Base-by-base conservation (phyloP, 2,797 vertebrate genomes). In the Chelonia mydas region DNA sequence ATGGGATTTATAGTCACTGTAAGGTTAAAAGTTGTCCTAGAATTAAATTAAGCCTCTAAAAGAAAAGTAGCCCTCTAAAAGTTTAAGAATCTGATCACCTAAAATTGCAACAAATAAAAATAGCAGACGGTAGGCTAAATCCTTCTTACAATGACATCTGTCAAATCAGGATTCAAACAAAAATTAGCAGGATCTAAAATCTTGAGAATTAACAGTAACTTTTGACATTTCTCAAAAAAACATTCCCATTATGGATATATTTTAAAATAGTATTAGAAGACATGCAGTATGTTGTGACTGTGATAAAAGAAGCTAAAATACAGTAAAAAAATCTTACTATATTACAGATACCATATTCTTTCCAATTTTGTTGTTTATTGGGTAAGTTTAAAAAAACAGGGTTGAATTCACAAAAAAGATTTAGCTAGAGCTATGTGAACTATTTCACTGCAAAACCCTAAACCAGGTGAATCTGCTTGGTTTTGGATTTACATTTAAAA, bases 291-390 rank as follows among this genome's bases (percentile, higher is more conserved):
- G 33, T n/a, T 68, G 16, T 37, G n/a, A 37, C n/a, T n/a, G 33
- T 17, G n/a, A 37, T 10, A 37, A 33, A 68, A n/a, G 33, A 17
- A 37, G 16, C n/a, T 37, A 68, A 68, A 65, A n/a, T n/a, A 31
- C 61, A 4, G n/a, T 27, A 45, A 45, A 5, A 5, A 41, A 11
- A 0, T 3, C 11, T 1, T 5, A 27, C 1, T 41, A n/a, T 7
- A 23, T 27, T 45, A 4, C 28, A 54, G 31, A 21, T 5, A 11
- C 5, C 13, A 7, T 3, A 10, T 2, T 23, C 31, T 51, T 33
- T 49, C 11, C 81, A 74, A 65, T 7, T 37, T 21, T 41, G 1
- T 16, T 31, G 6, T 0, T 33, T n/a, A 19, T n/a, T 1, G 6
- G 37, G n/a, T 53, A 79, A 17, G 13, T 76, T 37, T 23, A 50